Conservation (phyloP, 2,113 vertebrate genomes). For the Channa argus region DNA sequence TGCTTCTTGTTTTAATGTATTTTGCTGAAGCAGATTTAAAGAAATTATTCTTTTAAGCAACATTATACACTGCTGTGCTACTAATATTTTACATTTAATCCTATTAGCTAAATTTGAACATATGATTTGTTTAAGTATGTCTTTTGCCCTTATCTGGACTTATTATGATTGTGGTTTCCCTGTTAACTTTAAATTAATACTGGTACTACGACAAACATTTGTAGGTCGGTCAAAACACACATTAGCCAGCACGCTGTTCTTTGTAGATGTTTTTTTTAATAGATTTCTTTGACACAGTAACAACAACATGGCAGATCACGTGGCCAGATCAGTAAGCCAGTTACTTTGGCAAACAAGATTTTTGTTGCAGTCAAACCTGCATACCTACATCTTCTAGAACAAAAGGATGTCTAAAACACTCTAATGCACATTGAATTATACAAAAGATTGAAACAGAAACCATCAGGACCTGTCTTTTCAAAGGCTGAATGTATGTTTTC, state of each 20-base stretch:
- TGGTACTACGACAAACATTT: neutral
- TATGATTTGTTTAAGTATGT: conserved; percentile 2
- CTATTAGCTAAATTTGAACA: conserved; percentile 5
- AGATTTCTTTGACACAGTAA: conserved; percentile 48
- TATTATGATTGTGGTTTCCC: neutral
- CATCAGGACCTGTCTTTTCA: neutral
- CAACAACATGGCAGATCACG: conserved; percentile 46
- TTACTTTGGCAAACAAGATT: conserved; percentile 61
- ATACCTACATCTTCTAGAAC: conserved; percentile 8
- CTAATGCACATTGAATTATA: conserved; percentile 18
- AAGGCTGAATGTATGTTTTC: neutral
- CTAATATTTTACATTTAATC: neutral
- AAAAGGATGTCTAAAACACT: neutral
- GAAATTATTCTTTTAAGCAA: neutral
- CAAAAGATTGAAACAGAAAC: neutral
- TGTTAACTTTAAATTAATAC: conserved; percentile 1
- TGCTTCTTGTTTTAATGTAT: neutral
- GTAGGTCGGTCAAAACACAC: conserved; percentile 30
- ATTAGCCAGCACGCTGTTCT: conserved; percentile 26
- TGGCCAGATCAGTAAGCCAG: conserved; percentile 32
- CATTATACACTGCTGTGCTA: no score
- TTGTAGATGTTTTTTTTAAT: conserved; percentile 55
- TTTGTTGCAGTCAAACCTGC: neutral
- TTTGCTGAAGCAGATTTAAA: conserved; percentile 20
- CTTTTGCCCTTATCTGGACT: neutral